These are phyloP conservation scores for Cetoscarus ocellatus DNA, from an alignment of 2,797 vertebrate genomes.

Conservation along the genomic window DNA sequence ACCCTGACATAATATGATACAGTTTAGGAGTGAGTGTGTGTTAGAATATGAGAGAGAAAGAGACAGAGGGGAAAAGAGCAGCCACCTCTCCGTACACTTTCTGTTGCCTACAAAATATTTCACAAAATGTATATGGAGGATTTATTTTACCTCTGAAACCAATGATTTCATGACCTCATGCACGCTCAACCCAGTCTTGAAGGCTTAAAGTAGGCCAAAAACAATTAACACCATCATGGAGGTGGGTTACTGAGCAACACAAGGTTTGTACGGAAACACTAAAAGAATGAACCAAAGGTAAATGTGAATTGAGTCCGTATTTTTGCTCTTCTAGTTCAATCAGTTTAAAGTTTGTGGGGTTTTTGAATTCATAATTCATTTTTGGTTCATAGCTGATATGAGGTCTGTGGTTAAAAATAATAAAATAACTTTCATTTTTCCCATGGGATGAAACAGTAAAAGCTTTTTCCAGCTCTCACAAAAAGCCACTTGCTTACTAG, in stretches of 20 bases:
- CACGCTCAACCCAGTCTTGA: neutral
- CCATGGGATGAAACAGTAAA: too few species aligned
- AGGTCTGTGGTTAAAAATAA: too few species aligned
- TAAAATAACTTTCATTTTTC: too few species aligned
- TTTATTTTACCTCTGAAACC: conserved; percentile 39
- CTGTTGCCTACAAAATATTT: conserved; percentile 13
- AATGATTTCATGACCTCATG: conserved; percentile 19
- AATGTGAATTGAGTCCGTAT: neutral
- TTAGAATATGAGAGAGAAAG: neutral
- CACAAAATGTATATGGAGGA: conserved; percentile 27
- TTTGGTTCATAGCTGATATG: too few species aligned
- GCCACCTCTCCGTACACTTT: conserved; percentile 30
- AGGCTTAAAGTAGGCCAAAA: neutral
- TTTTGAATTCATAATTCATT: too few species aligned
- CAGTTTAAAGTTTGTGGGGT: too few species aligned
- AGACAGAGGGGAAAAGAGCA: neutral
- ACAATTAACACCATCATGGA: neutral
- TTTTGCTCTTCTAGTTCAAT: too few species aligned
- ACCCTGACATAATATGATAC: conserved; percentile 37
- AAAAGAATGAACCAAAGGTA: neutral
- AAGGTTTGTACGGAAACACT: neutral
- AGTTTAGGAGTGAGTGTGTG: neutral
- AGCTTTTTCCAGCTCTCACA: too few species aligned
- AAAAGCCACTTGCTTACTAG: too few species aligned
- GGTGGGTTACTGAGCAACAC: conserved; percentile 18